Conservation (phyloP, 1,140 invertebrate species). For the Drosophila nigrodunni region DNA sequence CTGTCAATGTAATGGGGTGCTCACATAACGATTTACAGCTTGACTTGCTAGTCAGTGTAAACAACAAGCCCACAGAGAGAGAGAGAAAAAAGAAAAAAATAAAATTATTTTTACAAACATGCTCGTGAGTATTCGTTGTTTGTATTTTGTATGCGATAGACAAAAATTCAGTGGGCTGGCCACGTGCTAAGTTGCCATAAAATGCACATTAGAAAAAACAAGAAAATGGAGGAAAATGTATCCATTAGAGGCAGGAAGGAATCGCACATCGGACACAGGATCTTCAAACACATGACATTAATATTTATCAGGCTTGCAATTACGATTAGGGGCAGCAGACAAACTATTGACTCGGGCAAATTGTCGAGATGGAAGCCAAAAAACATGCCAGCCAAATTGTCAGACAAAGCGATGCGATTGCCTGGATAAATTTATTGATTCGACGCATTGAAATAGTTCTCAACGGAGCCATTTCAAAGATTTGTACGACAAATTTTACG, state of each 20-base stretch:
- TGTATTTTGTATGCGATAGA: neutral
- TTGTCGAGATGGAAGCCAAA: constrained; percentile 32
- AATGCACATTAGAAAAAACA: constrained; percentile 60
- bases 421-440: constrained; percentile 77
- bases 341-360: constrained; percentile 53
- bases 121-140: constrained; percentile 15
- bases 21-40: constrained; percentile 20
- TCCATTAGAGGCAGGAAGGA: constrained; percentile 11
- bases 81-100: constrained; percentile 22
- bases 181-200: constrained; percentile 70
- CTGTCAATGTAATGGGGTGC: neutral
- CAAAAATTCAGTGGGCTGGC: constrained; percentile 13
- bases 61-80: neutral
- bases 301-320: constrained; percentile 77
- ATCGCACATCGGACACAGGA: constrained; percentile 37
- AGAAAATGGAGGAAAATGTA: constrained; percentile 23
- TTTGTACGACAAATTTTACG: constrained; percentile 80
- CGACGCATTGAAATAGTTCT: constrained; percentile 84
- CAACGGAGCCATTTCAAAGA: constrained; percentile 80
- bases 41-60: constrained; percentile 49
- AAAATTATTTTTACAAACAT: constrained; percentile 59
- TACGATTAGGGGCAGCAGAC: constrained; percentile 60
- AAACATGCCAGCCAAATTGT: constrained; percentile 69
- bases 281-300: constrained; percentile 58
- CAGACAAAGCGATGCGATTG: constrained; percentile 72